phyloP scores from a whole-genome alignment of 2,888 invertebrate genomes.

The Netelia virgata region DNA sequence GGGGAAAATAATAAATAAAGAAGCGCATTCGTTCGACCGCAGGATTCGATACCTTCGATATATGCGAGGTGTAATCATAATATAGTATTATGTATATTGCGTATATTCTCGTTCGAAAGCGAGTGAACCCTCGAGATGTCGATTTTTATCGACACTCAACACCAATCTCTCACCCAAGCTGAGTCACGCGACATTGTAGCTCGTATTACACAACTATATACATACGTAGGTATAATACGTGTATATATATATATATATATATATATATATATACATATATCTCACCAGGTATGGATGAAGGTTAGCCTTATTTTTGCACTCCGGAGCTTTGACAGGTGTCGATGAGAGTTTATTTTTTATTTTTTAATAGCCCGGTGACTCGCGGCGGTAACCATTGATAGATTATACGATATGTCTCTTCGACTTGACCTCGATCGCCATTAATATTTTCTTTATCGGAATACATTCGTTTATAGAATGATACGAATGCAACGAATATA shows the following conservation, averaged over 20 bases:
- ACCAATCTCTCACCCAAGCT: slow-evolving; percentile 65
- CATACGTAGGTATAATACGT: slow-evolving; percentile 17
- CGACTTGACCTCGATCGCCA: slow-evolving; percentile 8
- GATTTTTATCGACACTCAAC: slow-evolving; percentile 78
- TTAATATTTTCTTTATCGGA: no score
- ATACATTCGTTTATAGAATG: no score
- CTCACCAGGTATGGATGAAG: neutral
- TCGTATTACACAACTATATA: slow-evolving; percentile 7
- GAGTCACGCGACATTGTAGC: slow-evolving; percentile 48
- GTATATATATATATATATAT: neutral
- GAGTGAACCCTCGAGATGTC: slow-evolving; percentile 50
- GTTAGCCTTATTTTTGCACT: slow-evolving; percentile 5
- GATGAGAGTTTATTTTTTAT: slow-evolving; percentile 10
- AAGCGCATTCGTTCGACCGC: slow-evolving; percentile 37
- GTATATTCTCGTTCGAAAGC: slow-evolving; percentile 12
- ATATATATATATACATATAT: neutral
- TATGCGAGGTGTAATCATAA: neutral
- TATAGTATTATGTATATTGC: neutral
- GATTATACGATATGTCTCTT: neutral
- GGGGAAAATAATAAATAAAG: slow-evolving; percentile 46
- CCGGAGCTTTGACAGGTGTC: slow-evolving; percentile 32
- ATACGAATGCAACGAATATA: no score
- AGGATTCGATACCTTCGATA: slow-evolving; percentile 44
- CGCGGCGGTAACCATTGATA: slow-evolving; percentile 7
- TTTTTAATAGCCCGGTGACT: neutral